These are phyloP conservation scores for Aphidius colemani DNA, from an alignment of 2,888 invertebrate genomes.

Conservation along the genomic window DNA sequence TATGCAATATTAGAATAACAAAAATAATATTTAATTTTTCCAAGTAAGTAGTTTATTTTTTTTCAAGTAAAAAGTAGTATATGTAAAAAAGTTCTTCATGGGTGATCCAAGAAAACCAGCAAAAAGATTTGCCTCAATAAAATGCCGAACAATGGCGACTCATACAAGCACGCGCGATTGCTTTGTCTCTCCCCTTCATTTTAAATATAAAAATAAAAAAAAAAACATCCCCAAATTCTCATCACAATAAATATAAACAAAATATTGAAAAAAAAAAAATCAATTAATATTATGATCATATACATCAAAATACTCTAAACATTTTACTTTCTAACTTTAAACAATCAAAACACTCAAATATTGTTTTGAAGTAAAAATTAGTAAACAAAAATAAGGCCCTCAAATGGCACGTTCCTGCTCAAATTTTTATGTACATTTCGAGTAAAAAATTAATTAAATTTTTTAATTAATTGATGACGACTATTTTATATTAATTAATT, in stretches of 20 bases:
- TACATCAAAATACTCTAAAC: too few relatives aligned
- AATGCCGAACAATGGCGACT: constrained; percentile 11
- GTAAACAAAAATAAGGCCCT: constrained; percentile 27
- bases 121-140: constrained; percentile 3
- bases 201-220: not conserved
- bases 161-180: constrained; percentile 10
- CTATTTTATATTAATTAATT: constrained; percentile 2
- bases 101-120: constrained; percentile 4
- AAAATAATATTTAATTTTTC: too few relatives aligned
- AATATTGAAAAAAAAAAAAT: too few relatives aligned
- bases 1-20: too few relatives aligned
- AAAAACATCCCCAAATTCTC: too few relatives aligned
- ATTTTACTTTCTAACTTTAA: too few relatives aligned
- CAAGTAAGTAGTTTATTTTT: too few relatives aligned
- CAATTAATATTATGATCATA: too few relatives aligned
- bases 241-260: too few relatives aligned
- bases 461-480: constrained; percentile 8
- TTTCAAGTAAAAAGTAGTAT: too few relatives aligned
- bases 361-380: not conserved
- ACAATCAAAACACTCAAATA: too few relatives aligned
- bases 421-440: constrained; percentile 27
- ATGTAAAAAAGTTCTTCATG: constrained; percentile 1
- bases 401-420: constrained; percentile 37
- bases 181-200: not conserved
- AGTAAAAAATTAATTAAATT: constrained; percentile 5